Evolutionary conservation across 2,888 invertebrate species (phyloP), one percentile per base, ranked within the genome.

Genomic region (Xestoiulus laeticollis): DNA sequence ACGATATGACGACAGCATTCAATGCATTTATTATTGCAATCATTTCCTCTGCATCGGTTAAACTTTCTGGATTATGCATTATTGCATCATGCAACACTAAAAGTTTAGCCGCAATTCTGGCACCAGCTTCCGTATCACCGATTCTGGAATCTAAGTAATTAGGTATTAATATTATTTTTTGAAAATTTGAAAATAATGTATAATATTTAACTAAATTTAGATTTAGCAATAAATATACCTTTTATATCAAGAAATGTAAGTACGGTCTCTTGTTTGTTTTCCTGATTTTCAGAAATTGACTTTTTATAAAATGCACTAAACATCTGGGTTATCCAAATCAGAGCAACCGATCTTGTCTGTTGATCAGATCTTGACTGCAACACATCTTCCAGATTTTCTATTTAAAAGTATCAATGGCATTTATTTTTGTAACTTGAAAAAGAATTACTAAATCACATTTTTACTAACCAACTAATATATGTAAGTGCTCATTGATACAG

Each of bases 321-420:
- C 19, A 33, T 84, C 10, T 84, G 38, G 8, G n/a, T 33, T 16
- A 84, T 6, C 84, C 84, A 84, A 38, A 43, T 38, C 26, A 84
- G 43, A 33, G 43, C 43, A 6, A 12, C 33, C 4, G n/a, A 2
- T 12, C 84, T 32, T 33, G 43, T 38, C 43, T 33, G 38, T 12
- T 33, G 84, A 38, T 84, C 38, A 84, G 84, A 84, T 84, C 84
- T 84, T 84, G 33, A 22, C 32, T 84, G 84, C 22, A 84, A 84
- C 19, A 33, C 5, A 43, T 19, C 22, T 33, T 84, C 84, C 38
- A 84, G 33, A 43, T 84, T 84, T 14, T 84, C 84, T 84, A 43
- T 84, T 68, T 1, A 26, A 68, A 68, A 68, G 12, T 48, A 48
- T 8, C 12, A 26, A 68, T 68, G 22, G 22, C 26, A 6, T 1